Percentiles rank a stretch among this genome's conserved stretches.
These are phyloP conservation scores for Typhlomys cinereus DNA, from an alignment of 2,113 vertebrate genomes.

Conservation along the genomic window DNA sequence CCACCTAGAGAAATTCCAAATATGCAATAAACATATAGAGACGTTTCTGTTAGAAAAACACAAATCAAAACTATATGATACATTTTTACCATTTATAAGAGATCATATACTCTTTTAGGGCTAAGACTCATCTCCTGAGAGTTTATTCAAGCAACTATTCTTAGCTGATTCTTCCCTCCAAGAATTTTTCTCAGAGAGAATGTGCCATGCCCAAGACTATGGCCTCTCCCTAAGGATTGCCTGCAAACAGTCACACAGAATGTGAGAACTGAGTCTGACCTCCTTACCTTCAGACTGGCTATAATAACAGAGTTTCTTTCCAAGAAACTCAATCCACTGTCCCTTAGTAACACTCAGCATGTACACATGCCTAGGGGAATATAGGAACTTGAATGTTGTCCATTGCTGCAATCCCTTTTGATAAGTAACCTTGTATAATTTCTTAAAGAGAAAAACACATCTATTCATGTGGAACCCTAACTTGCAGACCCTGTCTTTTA, in stretches of 20 bases:
- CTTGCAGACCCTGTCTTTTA: not conserved
- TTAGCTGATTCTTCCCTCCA: not conserved
- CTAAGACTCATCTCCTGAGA: not conserved
- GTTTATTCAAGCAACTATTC: not conserved
- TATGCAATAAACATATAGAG: not conserved
- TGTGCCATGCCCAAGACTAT: not conserved
- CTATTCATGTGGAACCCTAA: not conserved
- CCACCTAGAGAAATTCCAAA: constrained; percentile 21
- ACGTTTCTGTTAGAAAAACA: not conserved
- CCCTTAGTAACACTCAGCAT: not conserved
- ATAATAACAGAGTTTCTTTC: not conserved
- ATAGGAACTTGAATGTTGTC: not conserved
- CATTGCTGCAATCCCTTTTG: not conserved
- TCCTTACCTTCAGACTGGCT: constrained; percentile 8
- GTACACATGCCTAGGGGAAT: not conserved
- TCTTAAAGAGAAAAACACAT: not conserved
- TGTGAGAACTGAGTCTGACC: not conserved
- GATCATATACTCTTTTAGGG: not conserved
- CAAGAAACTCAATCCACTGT: not conserved
- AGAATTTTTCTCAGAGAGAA: constrained; percentile 27
- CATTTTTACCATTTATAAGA: not conserved
- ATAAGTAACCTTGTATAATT: not conserved
- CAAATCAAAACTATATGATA: not conserved
- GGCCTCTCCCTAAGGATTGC: not conserved
- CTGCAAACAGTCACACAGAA: not conserved